A percentile compares a stretch with the other conserved stretches of the same genome.
These are phyloP conservation scores for Mythimna albipuncta DNA, from an alignment of 2,888 invertebrate species.

Conservation along the genomic window DNA sequence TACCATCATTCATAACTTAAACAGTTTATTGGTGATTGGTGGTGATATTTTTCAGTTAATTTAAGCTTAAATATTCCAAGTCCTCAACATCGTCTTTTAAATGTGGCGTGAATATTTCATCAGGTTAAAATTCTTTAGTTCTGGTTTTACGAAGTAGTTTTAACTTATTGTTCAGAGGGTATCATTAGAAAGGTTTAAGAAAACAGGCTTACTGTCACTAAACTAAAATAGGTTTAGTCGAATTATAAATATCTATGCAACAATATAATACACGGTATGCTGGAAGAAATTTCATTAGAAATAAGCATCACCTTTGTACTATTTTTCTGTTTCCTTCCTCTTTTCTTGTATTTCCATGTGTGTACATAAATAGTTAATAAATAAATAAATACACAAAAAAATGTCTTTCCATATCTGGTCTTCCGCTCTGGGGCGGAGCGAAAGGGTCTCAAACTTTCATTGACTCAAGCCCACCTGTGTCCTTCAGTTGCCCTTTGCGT, in stretches of 20 bases:
- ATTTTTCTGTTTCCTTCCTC: no score
- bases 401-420: no score
- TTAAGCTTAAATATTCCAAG: neutral
- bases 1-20: conserved; percentile 2
- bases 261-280: neutral
- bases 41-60: neutral
- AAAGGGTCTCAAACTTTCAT: no score
- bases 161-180: neutral
- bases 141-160: neutral
- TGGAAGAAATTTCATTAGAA: no score
- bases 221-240: neutral
- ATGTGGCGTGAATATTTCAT: neutral
- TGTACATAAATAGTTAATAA: no score
- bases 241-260: neutral
- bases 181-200: neutral
- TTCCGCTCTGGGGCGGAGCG: no score
- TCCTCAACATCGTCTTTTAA: neutral
- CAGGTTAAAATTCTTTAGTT: neutral
- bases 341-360: no score
- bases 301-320: no score
- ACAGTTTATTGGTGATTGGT: neutral
- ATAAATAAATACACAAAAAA: no score
- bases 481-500: no score
- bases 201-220: neutral
- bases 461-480: no score